Percentiles rank a stretch among this genome's conserved stretches.
Evolutionary conservation across 2,113 vertebrate species (phyloP).

Genomic region (Tachysurus fulvidraco): DNA sequence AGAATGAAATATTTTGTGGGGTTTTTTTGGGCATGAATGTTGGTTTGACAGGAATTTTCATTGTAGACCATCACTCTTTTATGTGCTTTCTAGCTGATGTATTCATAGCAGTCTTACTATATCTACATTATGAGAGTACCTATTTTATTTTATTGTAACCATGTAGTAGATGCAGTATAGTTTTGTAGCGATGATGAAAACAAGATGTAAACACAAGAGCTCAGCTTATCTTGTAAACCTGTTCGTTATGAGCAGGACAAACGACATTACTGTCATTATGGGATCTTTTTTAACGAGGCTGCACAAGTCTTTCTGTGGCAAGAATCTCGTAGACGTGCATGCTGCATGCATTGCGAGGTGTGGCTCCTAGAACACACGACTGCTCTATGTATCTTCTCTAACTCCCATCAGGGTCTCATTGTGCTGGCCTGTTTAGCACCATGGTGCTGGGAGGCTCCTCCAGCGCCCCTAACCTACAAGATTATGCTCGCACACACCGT

Average conservation of each 20-base stretch:
- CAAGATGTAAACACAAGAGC: not conserved
- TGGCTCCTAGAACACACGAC: constrained; percentile 83
- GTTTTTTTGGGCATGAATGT: not conserved
- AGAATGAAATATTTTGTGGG: not conserved
- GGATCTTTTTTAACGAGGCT: constrained; percentile 72
- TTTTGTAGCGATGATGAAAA: too few species aligned
- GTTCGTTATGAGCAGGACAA: constrained; percentile 33
- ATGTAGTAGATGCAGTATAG: not conserved
- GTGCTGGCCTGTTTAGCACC: constrained; percentile 91
- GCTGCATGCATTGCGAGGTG: constrained; percentile 84
- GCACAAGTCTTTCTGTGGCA: constrained; percentile 79
- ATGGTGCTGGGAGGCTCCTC: constrained; percentile 92
- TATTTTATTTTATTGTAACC: not conserved
- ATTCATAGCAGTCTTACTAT: not conserved
- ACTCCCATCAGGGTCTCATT: constrained; percentile 94
- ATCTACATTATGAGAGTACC: too few species aligned
- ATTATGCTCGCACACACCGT: constrained; percentile 93
- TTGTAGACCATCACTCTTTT: not conserved
- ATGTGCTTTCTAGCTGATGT: not conserved
- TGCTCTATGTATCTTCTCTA: constrained; percentile 91
- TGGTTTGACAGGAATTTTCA: not conserved
- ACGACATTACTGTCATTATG: constrained; percentile 76
- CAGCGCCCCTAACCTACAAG: constrained; percentile 94
- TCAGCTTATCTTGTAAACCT: not conserved
- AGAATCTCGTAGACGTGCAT: constrained; percentile 81